Percentiles rank a stretch among this genome's conserved stretches.
Conservation (phyloP, 2,113 vertebrate genomes). For the Synodontis membranacea region DNA sequence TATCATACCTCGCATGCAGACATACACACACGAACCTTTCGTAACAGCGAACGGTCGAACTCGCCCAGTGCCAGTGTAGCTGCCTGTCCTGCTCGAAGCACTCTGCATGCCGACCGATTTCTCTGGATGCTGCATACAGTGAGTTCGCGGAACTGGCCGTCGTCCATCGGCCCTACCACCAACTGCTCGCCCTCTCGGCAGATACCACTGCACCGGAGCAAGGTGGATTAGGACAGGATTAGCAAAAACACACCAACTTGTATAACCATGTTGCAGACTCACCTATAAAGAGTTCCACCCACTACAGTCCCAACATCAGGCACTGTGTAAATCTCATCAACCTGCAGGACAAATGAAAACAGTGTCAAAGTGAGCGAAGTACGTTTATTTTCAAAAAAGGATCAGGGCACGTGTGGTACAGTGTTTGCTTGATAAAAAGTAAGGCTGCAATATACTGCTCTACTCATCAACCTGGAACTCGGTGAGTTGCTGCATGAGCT, state of each 20-base stretch:
- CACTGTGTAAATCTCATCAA: slow-evolving; percentile 98
- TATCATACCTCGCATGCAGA: not conserved
- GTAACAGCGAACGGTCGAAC: slow-evolving; percentile 90
- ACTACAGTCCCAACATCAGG: slow-evolving; percentile 98
- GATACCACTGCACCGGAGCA: slow-evolving; percentile 82
- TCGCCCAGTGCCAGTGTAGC: slow-evolving; percentile 89
- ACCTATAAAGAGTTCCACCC: slow-evolving; percentile 96
- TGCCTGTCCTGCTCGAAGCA: slow-evolving; percentile 92
- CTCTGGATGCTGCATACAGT: slow-evolving; percentile 94
- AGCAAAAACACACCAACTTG: not conserved
- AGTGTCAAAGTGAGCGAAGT: not conserved
- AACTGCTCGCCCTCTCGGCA: slow-evolving; percentile 94
- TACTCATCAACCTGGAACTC: slow-evolving; percentile 86
- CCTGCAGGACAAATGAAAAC: slow-evolving; percentile 71
- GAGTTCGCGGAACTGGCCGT: slow-evolving; percentile 85
- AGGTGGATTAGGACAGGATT: not conserved
- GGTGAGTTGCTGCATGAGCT: slow-evolving; percentile 95
- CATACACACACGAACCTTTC: slow-evolving; percentile 82
- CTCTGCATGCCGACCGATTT: slow-evolving; percentile 91
- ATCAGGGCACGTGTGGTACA: not conserved
- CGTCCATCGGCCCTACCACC: slow-evolving; percentile 91
- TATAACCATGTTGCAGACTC: not conserved
- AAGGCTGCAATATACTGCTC: not conserved
- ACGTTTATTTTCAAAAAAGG: not conserved
- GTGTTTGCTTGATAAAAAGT: not conserved